Percentiles rank a stretch among this genome's conserved stretches.
These are phyloP conservation scores for Leucoptera coffeella DNA, from an alignment of 2,888 invertebrate species.

Conservation along the genomic window DNA sequence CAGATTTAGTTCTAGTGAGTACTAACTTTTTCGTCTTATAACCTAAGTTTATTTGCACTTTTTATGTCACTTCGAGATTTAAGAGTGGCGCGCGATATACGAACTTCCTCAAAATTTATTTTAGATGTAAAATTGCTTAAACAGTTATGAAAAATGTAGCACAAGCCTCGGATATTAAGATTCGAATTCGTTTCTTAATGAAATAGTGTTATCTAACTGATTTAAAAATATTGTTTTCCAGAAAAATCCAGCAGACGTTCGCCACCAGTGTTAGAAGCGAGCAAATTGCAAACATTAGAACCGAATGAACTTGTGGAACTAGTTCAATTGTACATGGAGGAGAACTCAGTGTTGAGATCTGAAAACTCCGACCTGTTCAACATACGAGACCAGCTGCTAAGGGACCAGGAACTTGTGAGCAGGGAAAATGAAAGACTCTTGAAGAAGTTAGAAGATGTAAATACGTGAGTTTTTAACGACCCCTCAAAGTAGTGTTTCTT, in stretches of 20 bases:
- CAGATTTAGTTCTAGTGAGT: constrained; percentile 18
- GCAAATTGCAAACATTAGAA: constrained; percentile 67
- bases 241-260: no score
- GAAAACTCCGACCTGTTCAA: constrained; percentile 84
- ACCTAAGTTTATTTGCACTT: no score
- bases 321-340: constrained; percentile 77
- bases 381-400: constrained; percentile 69
- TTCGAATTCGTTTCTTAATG: no score
- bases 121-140: background rate
- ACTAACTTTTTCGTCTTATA: constrained; percentile 2
- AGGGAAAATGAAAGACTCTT: constrained; percentile 84
- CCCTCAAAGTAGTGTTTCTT: no score
- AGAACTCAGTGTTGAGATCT: constrained; percentile 69
- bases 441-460: constrained; percentile 83
- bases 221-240: no score
- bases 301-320: constrained; percentile 77
- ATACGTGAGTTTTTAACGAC: constrained; percentile 59
- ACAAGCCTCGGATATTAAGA: no score
- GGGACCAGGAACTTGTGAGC: constrained; percentile 87
- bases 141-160: no score
- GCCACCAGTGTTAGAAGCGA: constrained; percentile 62
- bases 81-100: no score
- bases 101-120: no score
- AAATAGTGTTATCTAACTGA: no score
- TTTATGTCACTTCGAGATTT: no score